Evolutionary conservation across 2,113 vertebrate genomes (phyloP).

Genomic region (Urocitellus parryii): DNA sequence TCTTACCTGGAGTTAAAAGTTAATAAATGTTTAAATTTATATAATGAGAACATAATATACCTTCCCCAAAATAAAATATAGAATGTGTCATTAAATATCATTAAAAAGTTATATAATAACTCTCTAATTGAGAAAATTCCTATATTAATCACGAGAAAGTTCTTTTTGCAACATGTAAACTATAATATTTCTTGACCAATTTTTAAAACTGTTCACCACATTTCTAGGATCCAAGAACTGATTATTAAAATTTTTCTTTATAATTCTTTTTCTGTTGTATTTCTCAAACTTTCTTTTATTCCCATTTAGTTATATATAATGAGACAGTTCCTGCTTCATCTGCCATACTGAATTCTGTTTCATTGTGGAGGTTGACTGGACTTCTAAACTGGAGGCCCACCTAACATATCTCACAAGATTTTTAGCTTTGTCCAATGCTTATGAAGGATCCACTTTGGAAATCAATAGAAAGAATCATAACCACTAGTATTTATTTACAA

Average conservation of each 20-base stretch:
- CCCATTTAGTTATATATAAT: background rate
- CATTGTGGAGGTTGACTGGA: background rate
- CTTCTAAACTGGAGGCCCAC: background rate
- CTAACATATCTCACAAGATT: background rate
- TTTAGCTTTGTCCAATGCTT: background rate
- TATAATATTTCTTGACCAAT: background rate
- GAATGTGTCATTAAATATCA: background rate
- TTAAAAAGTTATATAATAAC: background rate
- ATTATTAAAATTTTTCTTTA: background rate
- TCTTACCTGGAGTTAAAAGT: background rate
- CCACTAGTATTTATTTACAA: background rate
- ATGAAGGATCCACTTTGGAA: background rate
- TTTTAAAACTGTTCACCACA: background rate
- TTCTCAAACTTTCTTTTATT: background rate
- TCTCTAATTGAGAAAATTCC: background rate
- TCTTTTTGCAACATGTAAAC: background rate
- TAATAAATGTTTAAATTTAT: background rate
- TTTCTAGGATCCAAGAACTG: background rate
- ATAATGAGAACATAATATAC: background rate
- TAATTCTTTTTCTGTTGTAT: background rate
- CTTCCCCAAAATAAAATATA: background rate
- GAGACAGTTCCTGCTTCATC: background rate
- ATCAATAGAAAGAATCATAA: background rate
- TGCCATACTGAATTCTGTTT: background rate
- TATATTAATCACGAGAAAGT: background rate